Conservation (phyloP, 2,113 vertebrate species). For the Arenaria interpres region DNA sequence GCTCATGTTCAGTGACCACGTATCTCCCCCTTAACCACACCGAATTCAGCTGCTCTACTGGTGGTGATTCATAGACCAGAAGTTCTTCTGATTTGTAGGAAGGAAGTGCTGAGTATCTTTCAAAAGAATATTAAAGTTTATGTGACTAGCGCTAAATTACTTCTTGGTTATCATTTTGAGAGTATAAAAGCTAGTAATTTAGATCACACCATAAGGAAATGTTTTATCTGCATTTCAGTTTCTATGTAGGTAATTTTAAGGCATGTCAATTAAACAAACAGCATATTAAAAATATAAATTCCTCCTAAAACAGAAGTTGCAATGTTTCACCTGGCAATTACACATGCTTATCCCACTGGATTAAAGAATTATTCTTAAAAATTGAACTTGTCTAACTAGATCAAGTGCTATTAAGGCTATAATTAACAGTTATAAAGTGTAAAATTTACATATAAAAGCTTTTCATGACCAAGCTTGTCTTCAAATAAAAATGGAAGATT, state of each 20-base stretch:
- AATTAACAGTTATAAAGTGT: background rate
- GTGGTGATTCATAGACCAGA: background rate
- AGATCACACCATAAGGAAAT: background rate
- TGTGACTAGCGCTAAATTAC: background rate
- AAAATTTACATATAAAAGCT: background rate
- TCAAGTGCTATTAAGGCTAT: background rate
- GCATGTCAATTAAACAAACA: background rate
- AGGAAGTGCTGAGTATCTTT: background rate
- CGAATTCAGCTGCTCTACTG: accelerated
- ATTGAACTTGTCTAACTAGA: background rate
- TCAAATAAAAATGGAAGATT: background rate
- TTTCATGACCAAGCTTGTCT: background rate
- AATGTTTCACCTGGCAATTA: background rate
- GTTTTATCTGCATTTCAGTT: background rate
- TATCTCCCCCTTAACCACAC: background rate
- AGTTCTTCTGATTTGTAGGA: background rate
- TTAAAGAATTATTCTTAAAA: background rate
- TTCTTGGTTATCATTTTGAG: background rate
- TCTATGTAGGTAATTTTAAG: background rate
- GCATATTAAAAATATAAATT: background rate
- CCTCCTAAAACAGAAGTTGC: background rate
- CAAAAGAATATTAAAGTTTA: background rate
- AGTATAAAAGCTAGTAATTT: background rate
- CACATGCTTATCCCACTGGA: background rate
- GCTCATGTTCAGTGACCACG: background rate